phyloP scores from a whole-genome alignment of 1,140 invertebrate genomes.

The Ridgeia piscesae region DNA sequence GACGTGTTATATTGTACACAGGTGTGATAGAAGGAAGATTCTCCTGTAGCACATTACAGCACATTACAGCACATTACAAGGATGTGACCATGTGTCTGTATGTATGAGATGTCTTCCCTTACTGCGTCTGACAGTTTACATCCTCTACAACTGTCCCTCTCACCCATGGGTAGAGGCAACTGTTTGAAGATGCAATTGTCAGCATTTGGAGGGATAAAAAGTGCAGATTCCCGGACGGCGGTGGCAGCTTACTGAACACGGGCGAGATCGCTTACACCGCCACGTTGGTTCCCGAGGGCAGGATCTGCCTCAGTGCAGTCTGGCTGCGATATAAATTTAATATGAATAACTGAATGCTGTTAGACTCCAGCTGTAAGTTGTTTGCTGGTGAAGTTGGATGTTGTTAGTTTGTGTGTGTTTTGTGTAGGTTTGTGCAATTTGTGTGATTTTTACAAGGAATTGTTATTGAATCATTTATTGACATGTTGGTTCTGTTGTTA shows the following conservation, averaged over 20 bases:
- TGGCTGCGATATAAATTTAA: neutral
- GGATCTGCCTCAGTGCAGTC: neutral
- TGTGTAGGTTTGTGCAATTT: neutral
- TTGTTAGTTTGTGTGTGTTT: neutral
- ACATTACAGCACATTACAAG: neutral
- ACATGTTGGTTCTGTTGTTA: neutral
- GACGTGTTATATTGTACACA: neutral
- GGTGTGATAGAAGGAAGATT: neutral
- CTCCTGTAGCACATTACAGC: neutral
- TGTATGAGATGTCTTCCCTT: neutral
- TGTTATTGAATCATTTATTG: neutral
- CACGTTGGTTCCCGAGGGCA: neutral
- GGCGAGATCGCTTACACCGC: neutral
- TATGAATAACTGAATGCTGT: neutral
- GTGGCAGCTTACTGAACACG: neutral
- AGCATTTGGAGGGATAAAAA: neutral
- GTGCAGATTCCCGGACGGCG: neutral
- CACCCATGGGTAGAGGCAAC: too few relatives aligned
- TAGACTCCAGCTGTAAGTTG: neutral
- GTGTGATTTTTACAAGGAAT: neutral
- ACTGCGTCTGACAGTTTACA: neutral
- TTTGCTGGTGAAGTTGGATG: neutral
- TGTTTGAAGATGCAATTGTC: neutral
- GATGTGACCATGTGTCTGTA: neutral
- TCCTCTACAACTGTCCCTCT: neutral